phyloP scores from a whole-genome alignment of 1,140 invertebrate genomes.

The Scaptomyza pallida region DNA sequence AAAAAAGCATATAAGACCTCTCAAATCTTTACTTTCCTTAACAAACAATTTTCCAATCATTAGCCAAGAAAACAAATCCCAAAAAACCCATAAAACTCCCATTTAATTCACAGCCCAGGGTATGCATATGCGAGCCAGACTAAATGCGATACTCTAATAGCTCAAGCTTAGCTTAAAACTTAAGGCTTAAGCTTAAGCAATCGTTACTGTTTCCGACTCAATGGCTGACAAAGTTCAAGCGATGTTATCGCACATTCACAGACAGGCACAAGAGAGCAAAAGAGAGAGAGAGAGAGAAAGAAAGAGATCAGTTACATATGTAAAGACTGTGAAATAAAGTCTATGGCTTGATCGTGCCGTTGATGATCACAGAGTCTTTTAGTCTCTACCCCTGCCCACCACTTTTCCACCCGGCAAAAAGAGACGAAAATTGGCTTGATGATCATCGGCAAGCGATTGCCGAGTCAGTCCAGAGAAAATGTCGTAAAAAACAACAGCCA shows the following conservation, averaged over 20 bases:
- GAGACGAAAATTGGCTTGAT: constrained; percentile 25
- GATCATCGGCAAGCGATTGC: constrained; percentile 37
- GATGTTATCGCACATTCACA: constrained; percentile 58
- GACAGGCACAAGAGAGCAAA: not conserved
- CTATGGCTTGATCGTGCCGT: constrained; percentile 64
- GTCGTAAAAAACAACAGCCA: constrained; percentile 45
- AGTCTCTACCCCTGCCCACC: too few relatives aligned
- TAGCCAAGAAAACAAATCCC: too few relatives aligned
- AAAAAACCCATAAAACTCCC: too few relatives aligned
- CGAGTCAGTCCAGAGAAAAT: constrained; percentile 43
- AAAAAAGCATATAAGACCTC: too few relatives aligned
- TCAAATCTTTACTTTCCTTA: too few relatives aligned
- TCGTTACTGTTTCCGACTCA: constrained; percentile 34
- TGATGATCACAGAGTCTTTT: constrained; percentile 45
- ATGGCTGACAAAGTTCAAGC: constrained; percentile 55
- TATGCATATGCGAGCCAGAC: too few relatives aligned
- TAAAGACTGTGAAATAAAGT: constrained; percentile 43
- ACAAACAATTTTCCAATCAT: too few relatives aligned
- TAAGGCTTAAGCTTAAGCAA: constrained; percentile 3
- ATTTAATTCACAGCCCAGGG: not conserved
- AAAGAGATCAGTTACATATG: constrained; percentile 44
- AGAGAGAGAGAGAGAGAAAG: constrained; percentile 21
- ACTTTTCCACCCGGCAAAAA: not conserved
- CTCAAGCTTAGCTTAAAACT: constrained; percentile 10
- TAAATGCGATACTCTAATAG: constrained; percentile 31